These are phyloP conservation scores for Puma concolor DNA, from an alignment of 2,113 vertebrate species.

Conservation along the genomic window DNA sequence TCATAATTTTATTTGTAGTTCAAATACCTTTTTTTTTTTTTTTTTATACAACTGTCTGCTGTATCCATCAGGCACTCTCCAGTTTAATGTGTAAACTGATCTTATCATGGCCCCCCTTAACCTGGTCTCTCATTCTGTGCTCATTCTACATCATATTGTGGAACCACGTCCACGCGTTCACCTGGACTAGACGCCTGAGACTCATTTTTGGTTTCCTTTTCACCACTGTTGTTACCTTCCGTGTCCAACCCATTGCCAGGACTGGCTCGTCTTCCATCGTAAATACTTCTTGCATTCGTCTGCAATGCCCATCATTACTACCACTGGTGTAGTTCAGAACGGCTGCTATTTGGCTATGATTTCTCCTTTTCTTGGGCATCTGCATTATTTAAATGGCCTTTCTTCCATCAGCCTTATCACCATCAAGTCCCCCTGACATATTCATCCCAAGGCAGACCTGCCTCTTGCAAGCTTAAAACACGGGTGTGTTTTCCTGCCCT, in stretches of 20 bases:
- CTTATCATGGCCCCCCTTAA: neutral
- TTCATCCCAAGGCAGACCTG: neutral
- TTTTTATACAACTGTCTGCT: neutral
- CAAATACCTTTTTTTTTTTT: neutral
- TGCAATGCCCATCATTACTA: neutral
- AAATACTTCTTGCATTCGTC: neutral
- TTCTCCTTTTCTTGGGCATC: neutral
- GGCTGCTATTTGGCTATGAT: neutral
- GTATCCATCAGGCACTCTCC: neutral
- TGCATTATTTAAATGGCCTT: neutral
- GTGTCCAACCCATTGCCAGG: neutral
- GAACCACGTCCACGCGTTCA: rapidly evolving
- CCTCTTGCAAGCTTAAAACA: neutral
- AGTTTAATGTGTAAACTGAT: too few species aligned
- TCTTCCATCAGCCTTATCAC: neutral
- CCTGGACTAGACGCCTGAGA: neutral
- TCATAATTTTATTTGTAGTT: neutral
- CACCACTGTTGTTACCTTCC: neutral
- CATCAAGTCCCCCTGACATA: neutral
- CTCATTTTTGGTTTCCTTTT: neutral
- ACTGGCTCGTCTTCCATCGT: neutral
- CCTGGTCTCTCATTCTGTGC: neutral
- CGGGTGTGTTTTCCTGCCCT: neutral
- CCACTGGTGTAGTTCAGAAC: neutral
- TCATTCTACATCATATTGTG: neutral